Evolutionary conservation across 2,888 invertebrate genomes (phyloP), one percentile per base, ranked within the genome.

Genomic region (Xiphydria camelus): DNA sequence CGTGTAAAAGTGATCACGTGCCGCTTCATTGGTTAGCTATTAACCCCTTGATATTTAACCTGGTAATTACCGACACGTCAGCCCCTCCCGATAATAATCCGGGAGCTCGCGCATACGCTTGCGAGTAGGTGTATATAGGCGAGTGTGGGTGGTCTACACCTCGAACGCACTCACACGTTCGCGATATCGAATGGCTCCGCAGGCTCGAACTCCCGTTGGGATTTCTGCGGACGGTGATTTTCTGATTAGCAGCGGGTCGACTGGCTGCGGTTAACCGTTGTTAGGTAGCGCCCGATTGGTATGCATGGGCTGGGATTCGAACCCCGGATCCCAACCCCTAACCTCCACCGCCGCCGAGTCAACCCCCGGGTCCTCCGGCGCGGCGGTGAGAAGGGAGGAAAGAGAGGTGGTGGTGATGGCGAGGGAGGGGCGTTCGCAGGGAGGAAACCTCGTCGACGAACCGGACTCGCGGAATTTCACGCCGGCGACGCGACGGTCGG

Each of bases 301-400:
- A 75, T 75, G 74, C 74, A 75, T 75, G 72, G 73, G 68, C 70
- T 73, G 74, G 74, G 73, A 71, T 61, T 66, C 66, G 59, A 64
- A 65, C 61, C 56, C 42, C 49, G 53, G 51, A 54, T 53, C 53
- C 47, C 43, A 45, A 47, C 47, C 48, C 47, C 42, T 22, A 43
- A 36, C 35, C 25, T 25, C 43, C 23, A 34, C 29, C 35, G 32
- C 26, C 25, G 40, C 32, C 23, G 39, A 14, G 26, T 26, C 10
- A 26, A 26, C 26, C 10, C 26, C 26, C 26, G 10, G 10, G 25
- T 26, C 4, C 10, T 26, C 10, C 26, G 14, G 26, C 10, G 26
- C 10, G 14, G 10, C 26, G 3, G 26, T 5, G 26, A 26, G 25
- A 2, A 12, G 5, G 25, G 12, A 10, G 1, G 25, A 25, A 4